These are phyloP conservation scores for Apeira syringaria DNA, from an alignment of 2,888 invertebrate species.

Conservation along the genomic window DNA sequence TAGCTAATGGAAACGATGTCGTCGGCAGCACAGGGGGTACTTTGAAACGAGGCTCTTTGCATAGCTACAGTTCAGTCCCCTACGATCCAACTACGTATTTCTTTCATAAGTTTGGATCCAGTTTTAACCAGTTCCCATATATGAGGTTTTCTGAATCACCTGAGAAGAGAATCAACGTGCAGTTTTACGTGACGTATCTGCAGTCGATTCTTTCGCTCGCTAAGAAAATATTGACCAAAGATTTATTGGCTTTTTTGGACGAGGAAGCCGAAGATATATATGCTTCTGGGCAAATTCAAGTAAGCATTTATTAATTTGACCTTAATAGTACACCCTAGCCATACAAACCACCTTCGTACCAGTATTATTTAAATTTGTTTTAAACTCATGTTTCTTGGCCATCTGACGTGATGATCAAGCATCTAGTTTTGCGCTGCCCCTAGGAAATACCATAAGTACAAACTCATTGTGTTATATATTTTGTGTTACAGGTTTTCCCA, in stretches of 20 bases:
- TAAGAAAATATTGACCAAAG: slow-evolving; percentile 93
- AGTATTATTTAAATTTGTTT: too few relatives aligned
- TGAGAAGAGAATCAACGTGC: slow-evolving; percentile 85
- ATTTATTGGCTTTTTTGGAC: slow-evolving; percentile 91
- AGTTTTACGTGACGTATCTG: slow-evolving; percentile 90
- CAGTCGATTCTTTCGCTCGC: slow-evolving; percentile 91
- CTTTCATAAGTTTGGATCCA: slow-evolving; percentile 96
- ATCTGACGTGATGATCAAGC: too few relatives aligned
- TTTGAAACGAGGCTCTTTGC: slow-evolving; percentile 71
- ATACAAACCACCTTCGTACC: too few relatives aligned
- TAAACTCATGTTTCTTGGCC: too few relatives aligned
- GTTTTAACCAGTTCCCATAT: slow-evolving; percentile 95
- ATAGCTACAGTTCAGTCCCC: slow-evolving; percentile 86
- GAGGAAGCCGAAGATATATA: slow-evolving; percentile 92
- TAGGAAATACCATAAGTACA: too few relatives aligned
- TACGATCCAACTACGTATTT: slow-evolving; percentile 94
- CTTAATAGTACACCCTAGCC: too few relatives aligned
- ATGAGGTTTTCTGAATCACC: slow-evolving; percentile 90
- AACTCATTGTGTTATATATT: not conserved
- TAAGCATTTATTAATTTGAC: slow-evolving; percentile 34
- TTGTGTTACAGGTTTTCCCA: slow-evolving; percentile 87
- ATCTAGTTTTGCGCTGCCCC: too few relatives aligned
- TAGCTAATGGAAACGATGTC: slow-evolving; percentile 65
- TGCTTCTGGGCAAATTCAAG: slow-evolving; percentile 86
- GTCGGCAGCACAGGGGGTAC: slow-evolving; percentile 58